phyloP scores from a whole-genome alignment of 1,140 invertebrate species.

The Zaprionus ornatus region DNA sequence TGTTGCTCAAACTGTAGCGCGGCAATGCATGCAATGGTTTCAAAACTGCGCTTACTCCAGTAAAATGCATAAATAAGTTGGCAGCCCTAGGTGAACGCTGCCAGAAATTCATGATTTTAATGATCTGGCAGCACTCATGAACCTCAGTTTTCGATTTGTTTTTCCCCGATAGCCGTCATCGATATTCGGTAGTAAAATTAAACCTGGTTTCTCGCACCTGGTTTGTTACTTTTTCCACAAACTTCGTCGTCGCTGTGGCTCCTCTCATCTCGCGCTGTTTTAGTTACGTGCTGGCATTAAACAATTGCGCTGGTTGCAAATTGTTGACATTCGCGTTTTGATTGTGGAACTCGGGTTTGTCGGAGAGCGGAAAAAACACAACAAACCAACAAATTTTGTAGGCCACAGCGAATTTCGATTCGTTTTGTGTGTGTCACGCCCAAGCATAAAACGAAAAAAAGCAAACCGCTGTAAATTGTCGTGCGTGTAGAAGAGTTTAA shows the following conservation, averaged over 20 bases:
- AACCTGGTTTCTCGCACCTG: constrained; percentile 50
- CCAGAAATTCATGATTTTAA: not conserved
- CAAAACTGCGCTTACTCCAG: constrained; percentile 30
- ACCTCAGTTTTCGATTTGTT: constrained; percentile 13
- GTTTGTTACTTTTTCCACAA: constrained; percentile 37
- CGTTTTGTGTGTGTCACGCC: constrained; percentile 69
- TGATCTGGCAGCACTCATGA: constrained; percentile 18
- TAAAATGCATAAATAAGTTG: constrained; percentile 10
- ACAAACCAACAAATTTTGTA: constrained; percentile 43
- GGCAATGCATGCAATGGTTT: not conserved
- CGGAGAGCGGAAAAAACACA: constrained; percentile 31
- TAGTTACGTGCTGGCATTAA: constrained; percentile 34
- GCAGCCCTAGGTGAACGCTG: constrained; percentile 14
- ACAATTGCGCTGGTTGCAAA: constrained; percentile 52
- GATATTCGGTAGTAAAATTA: constrained; percentile 48
- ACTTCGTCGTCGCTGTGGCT: constrained; percentile 33
- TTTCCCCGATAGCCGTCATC: constrained; percentile 17
- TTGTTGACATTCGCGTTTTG: constrained; percentile 35
- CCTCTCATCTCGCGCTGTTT: constrained; percentile 31
- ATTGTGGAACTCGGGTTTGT: constrained; percentile 31
- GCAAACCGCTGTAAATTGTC: constrained; percentile 32
- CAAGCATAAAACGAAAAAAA: constrained; percentile 55
- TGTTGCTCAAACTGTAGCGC: constrained; percentile 21
- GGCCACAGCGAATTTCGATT: constrained; percentile 41
- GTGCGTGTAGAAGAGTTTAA: constrained; percentile 58